These are phyloP conservation scores for Scopus umbretta DNA, from an alignment of 2,113 vertebrate genomes.

Conservation along the genomic window DNA sequence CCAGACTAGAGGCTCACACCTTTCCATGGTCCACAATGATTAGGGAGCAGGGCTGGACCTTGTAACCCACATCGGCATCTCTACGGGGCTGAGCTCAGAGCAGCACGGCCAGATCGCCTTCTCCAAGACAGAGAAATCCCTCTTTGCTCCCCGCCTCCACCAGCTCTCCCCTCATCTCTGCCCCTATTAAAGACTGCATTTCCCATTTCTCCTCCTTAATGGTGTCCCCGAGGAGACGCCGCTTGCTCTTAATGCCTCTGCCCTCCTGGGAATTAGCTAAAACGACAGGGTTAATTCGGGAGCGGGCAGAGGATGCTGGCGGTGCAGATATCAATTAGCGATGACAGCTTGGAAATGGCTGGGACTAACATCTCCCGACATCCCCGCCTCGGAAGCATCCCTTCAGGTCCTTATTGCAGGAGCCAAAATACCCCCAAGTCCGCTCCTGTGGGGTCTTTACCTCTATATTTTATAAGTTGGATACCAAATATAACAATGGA, in stretches of 20 bases:
- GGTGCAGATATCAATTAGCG: not conserved
- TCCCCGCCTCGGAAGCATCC: accelerated
- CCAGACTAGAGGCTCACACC: not conserved
- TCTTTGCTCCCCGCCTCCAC: not conserved
- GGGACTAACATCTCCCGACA: not conserved
- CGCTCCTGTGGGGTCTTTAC: not conserved
- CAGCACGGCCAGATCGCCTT: not conserved
- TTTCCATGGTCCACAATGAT: not conserved
- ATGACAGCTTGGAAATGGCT: not conserved
- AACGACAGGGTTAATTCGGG: not conserved
- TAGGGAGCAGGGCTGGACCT: not conserved
- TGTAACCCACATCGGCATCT: not conserved
- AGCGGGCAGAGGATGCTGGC: not conserved
- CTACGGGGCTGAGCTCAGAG: not conserved
- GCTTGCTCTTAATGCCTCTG: not conserved
- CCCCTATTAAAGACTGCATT: not conserved
- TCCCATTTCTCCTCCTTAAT: not conserved
- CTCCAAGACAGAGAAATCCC: not conserved
- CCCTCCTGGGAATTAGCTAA: not conserved
- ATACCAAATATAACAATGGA: not conserved
- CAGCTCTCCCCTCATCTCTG: not conserved
- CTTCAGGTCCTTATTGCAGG: accelerated
- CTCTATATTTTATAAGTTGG: not conserved
- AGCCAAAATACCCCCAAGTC: not conserved
- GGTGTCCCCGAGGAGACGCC: not conserved